Percentiles rank a stretch among this genome's conserved stretches.
Conservation (phyloP, 2,888 invertebrate genomes). For the Andrena flavipes region DNA sequence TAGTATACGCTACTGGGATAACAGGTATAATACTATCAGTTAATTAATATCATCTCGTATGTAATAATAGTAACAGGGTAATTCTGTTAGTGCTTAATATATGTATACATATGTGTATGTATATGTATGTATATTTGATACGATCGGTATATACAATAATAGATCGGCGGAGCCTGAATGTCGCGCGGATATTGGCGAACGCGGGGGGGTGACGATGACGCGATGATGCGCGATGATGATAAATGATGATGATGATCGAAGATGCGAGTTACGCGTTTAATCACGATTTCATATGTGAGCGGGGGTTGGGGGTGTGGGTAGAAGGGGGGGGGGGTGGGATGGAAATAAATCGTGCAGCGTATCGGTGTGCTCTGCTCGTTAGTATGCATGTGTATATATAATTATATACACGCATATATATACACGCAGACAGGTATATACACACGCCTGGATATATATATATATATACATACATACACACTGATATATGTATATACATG, state of each 20-base stretch:
- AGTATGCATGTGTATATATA: conserved; percentile 9
- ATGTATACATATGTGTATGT: conserved; percentile 5
- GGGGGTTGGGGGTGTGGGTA: too few relatives aligned
- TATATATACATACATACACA: conserved; percentile 1
- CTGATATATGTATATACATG: conserved; percentile 14
- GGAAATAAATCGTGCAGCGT: conserved; percentile 38
- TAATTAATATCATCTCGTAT: conserved; percentile 71
- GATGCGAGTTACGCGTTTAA: background rate
- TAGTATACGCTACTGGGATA: conserved; percentile 71
- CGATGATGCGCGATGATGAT: background rate
- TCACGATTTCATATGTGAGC: conserved; percentile 3
- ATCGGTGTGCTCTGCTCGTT: conserved; percentile 37
- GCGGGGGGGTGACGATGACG: conserved; percentile 12
- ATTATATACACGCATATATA: background rate
- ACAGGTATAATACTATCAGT: conserved; percentile 80
- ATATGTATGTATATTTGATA: conserved; percentile 14
- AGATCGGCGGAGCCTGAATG: background rate
- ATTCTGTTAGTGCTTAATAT: conserved; percentile 63
- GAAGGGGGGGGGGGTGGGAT: background rate
- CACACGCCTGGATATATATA: conserved; percentile 19
- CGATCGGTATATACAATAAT: conserved; percentile 9
- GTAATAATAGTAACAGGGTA: conserved; percentile 54
- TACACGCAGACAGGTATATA: background rate
- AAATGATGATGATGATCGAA: background rate
- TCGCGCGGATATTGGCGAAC: background rate